These are phyloP conservation scores for Proteles cristata DNA, from an alignment of 2,113 vertebrate species.

Conservation along the genomic window DNA sequence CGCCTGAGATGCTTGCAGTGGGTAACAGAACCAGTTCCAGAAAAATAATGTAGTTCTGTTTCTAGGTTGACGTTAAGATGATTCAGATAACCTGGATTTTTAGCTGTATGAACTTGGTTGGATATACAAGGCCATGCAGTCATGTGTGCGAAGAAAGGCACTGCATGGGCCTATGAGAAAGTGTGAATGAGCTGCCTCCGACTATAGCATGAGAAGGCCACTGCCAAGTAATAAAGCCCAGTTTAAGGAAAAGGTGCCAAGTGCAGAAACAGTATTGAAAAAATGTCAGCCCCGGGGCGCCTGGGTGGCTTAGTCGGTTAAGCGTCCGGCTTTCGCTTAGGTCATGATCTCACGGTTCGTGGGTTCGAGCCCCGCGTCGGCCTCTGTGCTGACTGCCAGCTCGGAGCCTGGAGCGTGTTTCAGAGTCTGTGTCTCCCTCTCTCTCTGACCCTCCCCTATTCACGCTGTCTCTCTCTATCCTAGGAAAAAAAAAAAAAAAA, in stretches of 20 bases:
- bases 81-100: background rate
- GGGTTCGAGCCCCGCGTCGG: too few relatives aligned
- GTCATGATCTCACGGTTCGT: too few relatives aligned
- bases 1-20: background rate
- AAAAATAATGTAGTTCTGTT: constrained; percentile 9
- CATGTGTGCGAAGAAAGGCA: background rate
- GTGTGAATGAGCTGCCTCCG: background rate
- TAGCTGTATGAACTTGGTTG: background rate
- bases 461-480: too few relatives aligned
- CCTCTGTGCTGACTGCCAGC: too few relatives aligned
- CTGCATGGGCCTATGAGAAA: background rate
- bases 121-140: background rate
- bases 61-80: background rate
- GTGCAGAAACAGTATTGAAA: background rate
- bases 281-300: background rate
- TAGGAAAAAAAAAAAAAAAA: too few relatives aligned
- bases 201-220: background rate
- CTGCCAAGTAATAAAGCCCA: background rate
- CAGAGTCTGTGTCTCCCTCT: too few relatives aligned
- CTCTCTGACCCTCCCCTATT: too few relatives aligned
- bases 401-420: too few relatives aligned
- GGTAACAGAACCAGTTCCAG: background rate
- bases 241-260: background rate
- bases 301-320: too few relatives aligned
- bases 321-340: too few relatives aligned